These are phyloP conservation scores for Drosophila yooni DNA, from an alignment of 2,888 invertebrate species.

Conservation along the genomic window DNA sequence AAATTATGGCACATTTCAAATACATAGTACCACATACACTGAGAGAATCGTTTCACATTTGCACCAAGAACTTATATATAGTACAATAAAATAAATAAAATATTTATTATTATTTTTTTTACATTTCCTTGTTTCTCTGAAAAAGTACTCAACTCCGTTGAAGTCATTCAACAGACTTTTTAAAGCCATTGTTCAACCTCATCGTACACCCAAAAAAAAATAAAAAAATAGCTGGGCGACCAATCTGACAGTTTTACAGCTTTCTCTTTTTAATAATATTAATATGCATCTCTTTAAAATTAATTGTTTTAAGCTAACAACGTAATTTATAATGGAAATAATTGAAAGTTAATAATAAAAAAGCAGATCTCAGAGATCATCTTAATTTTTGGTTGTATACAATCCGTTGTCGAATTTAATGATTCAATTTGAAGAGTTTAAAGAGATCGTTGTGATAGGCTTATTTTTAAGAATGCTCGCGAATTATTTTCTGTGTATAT, in stretches of 20 bases:
- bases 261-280: not conserved
- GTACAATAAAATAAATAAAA: no score
- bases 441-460: not conserved
- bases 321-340: not conserved
- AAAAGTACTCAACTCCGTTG: not conserved
- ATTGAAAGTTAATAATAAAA: not conserved
- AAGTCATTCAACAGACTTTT: not conserved
- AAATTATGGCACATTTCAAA: conserved; percentile 81
- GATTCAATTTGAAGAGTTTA: not conserved
- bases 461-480: not conserved
- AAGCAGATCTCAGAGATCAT: not conserved
- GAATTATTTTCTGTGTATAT: conserved; percentile 5
- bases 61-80: not conserved
- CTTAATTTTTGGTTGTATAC: not conserved
- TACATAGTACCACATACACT: conserved; percentile 59
- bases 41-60: conserved; percentile 6
- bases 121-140: not conserved
- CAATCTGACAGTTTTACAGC: not conserved
- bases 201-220: no score
- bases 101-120: not conserved
- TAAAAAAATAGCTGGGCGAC: no score
- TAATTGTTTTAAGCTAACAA: no score
- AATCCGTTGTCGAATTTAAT: not conserved
- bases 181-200: no score
- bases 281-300: not conserved